phyloP scores from a whole-genome alignment of 2,888 invertebrate genomes.

The Ichneumoninae sp. region DNA sequence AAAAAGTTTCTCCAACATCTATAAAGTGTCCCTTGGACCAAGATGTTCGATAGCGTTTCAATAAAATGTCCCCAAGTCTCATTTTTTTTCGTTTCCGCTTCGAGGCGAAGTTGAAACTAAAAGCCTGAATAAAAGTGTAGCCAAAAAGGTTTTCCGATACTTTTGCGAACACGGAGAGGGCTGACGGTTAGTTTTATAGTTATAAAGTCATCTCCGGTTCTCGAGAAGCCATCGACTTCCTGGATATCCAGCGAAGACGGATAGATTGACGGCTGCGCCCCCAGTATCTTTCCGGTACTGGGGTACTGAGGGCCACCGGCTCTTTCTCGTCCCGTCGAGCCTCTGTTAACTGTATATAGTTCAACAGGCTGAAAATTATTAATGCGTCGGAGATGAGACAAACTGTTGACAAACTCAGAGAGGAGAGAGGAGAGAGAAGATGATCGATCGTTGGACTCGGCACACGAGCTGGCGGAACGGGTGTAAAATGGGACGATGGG shows the following conservation, averaged over 20 bases:
- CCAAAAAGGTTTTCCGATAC: conserved; percentile 32
- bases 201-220: conserved; percentile 21
- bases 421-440: neutral
- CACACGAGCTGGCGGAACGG: neutral
- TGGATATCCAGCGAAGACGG: neutral
- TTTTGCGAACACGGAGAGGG: neutral
- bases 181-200: conserved; percentile 3
- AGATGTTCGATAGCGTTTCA: too few relatives aligned
- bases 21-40: too few relatives aligned
- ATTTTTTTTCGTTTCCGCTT: too few relatives aligned
- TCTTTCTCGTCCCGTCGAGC: neutral
- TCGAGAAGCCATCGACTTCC: conserved; percentile 30
- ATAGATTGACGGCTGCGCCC: conserved; percentile 32
- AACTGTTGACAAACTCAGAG: conserved; percentile 11
- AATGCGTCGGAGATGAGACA: conserved; percentile 23
- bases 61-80: too few relatives aligned
- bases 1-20: too few relatives aligned
- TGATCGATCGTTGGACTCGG: conserved; percentile 25
- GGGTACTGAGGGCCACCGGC: neutral
- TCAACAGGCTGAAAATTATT: conserved; percentile 15
- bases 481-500: too few relatives aligned
- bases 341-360: conserved; percentile 3
- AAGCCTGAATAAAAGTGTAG: neutral
- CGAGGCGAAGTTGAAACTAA: too few relatives aligned
- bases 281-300: neutral